Percentiles rank a stretch among this genome's conserved stretches.
phyloP scores from a whole-genome alignment of 2,797 vertebrate species.

The Columba guinea region DNA sequence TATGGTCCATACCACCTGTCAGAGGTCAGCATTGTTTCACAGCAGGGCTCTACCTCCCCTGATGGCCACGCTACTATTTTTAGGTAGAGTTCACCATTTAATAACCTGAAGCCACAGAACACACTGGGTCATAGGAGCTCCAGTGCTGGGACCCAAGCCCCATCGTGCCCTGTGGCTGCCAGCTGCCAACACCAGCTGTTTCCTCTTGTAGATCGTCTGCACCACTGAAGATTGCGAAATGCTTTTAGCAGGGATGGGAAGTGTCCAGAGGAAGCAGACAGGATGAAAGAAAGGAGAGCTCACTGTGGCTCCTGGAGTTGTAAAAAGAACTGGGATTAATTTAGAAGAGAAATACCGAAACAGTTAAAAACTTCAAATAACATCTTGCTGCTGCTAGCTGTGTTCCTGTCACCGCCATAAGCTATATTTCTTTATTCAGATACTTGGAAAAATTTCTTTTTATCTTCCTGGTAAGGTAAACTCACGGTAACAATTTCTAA shows the following conservation, averaged over 20 bases:
- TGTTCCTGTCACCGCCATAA: slow-evolving; percentile 50
- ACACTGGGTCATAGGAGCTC: neutral
- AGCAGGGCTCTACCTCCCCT: neutral
- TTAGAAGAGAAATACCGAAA: slow-evolving; percentile 30
- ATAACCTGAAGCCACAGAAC: neutral
- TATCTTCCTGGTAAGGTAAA: slow-evolving; percentile 35
- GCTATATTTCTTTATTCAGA: slow-evolving; percentile 46
- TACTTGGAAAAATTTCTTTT: slow-evolving; percentile 61
- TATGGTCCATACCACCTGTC: neutral
- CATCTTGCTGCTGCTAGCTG: slow-evolving; percentile 34
- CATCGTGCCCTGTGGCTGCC: neutral
- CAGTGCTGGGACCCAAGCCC: neutral
- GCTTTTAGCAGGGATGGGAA: slow-evolving; percentile 36
- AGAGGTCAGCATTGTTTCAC: neutral
- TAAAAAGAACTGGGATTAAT: slow-evolving; percentile 17
- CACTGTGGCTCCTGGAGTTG: slow-evolving; percentile 7
- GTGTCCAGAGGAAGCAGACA: slow-evolving; percentile 46
- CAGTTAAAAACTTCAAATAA: slow-evolving; percentile 43
- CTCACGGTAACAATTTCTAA: slow-evolving; percentile 9
- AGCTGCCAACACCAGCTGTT: slow-evolving; percentile 4
- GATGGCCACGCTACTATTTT: neutral
- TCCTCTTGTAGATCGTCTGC: neutral
- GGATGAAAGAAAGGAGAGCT: slow-evolving; percentile 64
- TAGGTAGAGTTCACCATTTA: neutral
- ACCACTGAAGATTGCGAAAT: neutral